Base-by-base conservation (phyloP, 2,797 vertebrate genomes). In the Zalophus californianus region DNA sequence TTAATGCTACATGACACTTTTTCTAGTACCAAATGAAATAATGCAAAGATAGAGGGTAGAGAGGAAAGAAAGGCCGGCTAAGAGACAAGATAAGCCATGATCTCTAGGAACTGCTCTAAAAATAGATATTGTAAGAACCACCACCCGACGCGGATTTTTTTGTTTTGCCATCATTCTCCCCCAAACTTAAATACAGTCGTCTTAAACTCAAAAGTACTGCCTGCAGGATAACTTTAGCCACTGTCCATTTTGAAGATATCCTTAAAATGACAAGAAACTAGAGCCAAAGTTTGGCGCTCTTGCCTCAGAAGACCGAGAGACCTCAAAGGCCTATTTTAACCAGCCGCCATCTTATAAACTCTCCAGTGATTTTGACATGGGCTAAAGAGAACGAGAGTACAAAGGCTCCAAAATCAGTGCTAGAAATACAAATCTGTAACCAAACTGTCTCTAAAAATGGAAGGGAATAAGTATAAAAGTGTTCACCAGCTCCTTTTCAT, bases 401-500 rank as follows among this genome's bases (percentile, higher is more conserved):
- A 95, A 83, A 85, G 52, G 10, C 79, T 96, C 66, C 90, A 97
- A 91, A 86, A 56, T 27, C 75, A 75, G 58, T 90, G 54, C 52
- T 87, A 84, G 48, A 94, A 86, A 90, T 79, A 96, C 60, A 97
- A 92, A 88, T 82, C 52, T 44, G 78, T 62, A 88, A 91, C 91
- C 87, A 94, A 90, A 85, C 66, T 87, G 56, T 84, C 32, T 94
- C 93, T 96, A 64, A 79, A 94, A 89, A 92, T 15, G 86, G 62
- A 95, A 79, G 20, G n/a, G 29, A 97, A 72, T 35, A 95, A 64
- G 48, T 84, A 88, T 68, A 77, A 62, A 90, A 92, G 68, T 52
- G 29, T 91, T 86, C 66, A 85, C 88, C 92, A 77, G 41, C 95
- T 97, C 86, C 78, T 93, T 97, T 97, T 85, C 54, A 86, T 83